Base-by-base conservation (phyloP, 2,888 invertebrate genomes). In the Aelia acuminata region DNA sequence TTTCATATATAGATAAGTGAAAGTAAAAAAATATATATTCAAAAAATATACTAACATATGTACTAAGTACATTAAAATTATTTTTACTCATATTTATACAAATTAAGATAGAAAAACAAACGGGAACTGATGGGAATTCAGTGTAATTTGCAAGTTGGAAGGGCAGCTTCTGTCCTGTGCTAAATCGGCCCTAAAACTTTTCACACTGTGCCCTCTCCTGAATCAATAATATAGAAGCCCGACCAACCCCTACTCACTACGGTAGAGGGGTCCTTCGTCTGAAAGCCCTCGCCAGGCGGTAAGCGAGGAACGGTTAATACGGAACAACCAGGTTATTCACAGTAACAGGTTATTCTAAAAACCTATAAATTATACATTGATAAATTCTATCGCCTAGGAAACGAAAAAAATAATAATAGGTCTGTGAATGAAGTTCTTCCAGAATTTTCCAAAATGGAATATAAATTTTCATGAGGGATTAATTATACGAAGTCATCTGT, bases 111-210 rank as follows among this genome's bases (percentile, higher is more conserved):
- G 1, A 57, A 31, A 31, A 0, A 57, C 15, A 31, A 31, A 57
- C 2, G 1, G 11, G 4, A 11, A 63, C 63, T 0, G 31, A 63
- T 11, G 26, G 18, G 63, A 63, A 26, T 57, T 57, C 26, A 1
- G 26, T 26, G 26, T 57, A 26, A 63, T 63, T 63, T 63, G 63
- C 63, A 63, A 63, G 63, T 43, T 43, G 22, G 43, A 80, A 4
- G 35, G 75, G 20, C 2, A 5, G 20, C 20, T 31, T 15, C 75
- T 39, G 39, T 22, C 22, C 8, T 39, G 39, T 22, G 75, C 75
- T 80, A 80, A 80, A 80, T 80, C 75, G 75, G 75, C 75, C 75
- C 43, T 80, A 80, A 80, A 80, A 80, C 75, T 43, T 80, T 80
- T 80, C 75, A 80, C 75, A 80, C 43, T 22, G 11, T 11, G 63